A percentile compares a stretch with the other conserved stretches of the same genome.
Evolutionary conservation across 2,888 invertebrate genomes (phyloP).

Genomic region (Andrena minutula): DNA sequence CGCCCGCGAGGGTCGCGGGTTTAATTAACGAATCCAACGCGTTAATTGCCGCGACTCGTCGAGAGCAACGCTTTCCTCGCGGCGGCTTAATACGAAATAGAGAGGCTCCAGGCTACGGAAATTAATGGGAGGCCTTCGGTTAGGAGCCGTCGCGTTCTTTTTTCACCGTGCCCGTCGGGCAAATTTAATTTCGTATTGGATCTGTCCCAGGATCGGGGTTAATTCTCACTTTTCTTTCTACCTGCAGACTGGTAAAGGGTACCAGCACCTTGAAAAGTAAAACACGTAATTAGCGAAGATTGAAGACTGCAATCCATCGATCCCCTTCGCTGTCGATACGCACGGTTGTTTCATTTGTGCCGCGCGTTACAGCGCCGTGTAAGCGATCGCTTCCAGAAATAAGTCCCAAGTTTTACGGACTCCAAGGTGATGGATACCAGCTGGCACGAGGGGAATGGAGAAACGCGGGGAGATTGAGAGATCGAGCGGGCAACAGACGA

Average conservation of each 20-base stretch:
- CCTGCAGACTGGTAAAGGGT: too few relatives aligned
- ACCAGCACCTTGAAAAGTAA: too few relatives aligned
- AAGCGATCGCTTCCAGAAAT: not conserved
- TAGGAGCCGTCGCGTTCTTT: conserved; percentile 1
- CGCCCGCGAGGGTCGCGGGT: not conserved
- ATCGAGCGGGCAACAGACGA: conserved; percentile 5
- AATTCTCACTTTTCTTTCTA: not conserved
- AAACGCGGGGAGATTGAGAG: conserved; percentile 18
- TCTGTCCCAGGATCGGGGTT: not conserved
- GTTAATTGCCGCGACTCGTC: conserved; percentile 10
- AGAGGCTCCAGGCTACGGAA: not conserved
- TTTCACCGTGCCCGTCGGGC: not conserved
- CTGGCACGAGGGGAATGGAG: not conserved
- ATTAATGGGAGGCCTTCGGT: conserved; percentile 13
- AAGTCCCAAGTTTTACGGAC: not conserved
- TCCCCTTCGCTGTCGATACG: not conserved
- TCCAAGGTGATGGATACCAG: not conserved
- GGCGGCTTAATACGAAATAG: not conserved
- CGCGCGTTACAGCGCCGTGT: not conserved
- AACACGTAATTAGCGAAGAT: too few relatives aligned
- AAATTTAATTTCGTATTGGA: conserved; percentile 11
- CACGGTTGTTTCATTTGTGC: not conserved
- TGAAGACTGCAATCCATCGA: too few relatives aligned
- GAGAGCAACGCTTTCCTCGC: conserved; percentile 16
- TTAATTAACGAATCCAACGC: conserved; percentile 25